These are phyloP conservation scores for Lasioglossum oenotherae DNA, from an alignment of 2,888 invertebrate genomes.

Conservation along the genomic window DNA sequence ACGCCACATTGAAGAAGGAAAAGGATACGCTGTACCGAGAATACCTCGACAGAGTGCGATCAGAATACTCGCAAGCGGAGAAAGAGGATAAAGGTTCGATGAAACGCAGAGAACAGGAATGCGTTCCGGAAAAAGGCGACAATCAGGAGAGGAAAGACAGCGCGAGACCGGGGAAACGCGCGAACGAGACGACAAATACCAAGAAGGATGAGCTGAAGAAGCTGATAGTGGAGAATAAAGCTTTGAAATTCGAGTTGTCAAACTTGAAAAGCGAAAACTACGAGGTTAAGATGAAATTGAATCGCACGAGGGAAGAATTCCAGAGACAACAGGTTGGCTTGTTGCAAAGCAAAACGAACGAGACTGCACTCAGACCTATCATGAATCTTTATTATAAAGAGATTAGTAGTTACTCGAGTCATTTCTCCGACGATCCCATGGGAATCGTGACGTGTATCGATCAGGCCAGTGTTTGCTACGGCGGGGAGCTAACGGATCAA, in stretches of 20 bases:
- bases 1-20: slow-evolving; percentile 29
- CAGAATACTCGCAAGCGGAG: slow-evolving; percentile 14
- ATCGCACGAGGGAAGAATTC: slow-evolving; percentile 31
- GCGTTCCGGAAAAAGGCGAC: background rate
- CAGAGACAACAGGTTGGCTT: slow-evolving; percentile 12
- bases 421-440: background rate
- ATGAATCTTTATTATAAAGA: slow-evolving; percentile 40
- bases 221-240: slow-evolving; percentile 53
- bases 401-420: slow-evolving; percentile 13
- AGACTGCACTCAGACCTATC: background rate
- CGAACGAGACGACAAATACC: slow-evolving; percentile 1
- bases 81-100: slow-evolving; percentile 9
- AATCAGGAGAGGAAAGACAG: background rate
- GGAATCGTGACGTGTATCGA: slow-evolving; percentile 1
- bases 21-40: slow-evolving; percentile 34
- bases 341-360: background rate
- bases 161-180: background rate
- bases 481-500: background rate
- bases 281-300: slow-evolving; percentile 38
- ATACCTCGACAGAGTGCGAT: slow-evolving; percentile 12
- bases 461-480: background rate
- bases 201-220: slow-evolving; percentile 43
- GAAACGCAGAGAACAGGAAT: slow-evolving; percentile 7
- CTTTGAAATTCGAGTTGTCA: slow-evolving; percentile 61
- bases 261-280: slow-evolving; percentile 52